phyloP scores from a whole-genome alignment of 2,113 vertebrate species.

The Carlito syrichta region DNA sequence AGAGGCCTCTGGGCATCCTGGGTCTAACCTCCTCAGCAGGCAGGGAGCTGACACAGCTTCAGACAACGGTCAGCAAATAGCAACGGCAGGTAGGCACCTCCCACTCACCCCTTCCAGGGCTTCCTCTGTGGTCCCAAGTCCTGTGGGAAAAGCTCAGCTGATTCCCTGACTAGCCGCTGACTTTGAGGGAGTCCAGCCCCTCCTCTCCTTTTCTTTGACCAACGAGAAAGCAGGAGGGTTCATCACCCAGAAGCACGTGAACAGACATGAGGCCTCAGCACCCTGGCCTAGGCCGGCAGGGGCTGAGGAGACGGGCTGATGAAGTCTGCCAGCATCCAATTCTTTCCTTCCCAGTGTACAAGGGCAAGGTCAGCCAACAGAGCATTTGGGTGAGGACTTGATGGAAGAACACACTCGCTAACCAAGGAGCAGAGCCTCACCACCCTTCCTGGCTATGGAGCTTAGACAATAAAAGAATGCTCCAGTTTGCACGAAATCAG shows the following conservation, averaged over 20 bases:
- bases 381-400: neutral
- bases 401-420: neutral
- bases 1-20: neutral
- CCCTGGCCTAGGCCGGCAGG: neutral
- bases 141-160: neutral
- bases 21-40: neutral
- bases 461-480: neutral
- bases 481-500: neutral
- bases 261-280: rapidly evolving
- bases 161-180: rapidly evolving
- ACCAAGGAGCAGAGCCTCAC: neutral
- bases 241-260: rapidly evolving
- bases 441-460: rapidly evolving
- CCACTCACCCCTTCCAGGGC: rapidly evolving
- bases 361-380: neutral
- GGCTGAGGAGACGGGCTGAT: neutral
- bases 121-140: neutral
- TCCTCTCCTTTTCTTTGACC: neutral
- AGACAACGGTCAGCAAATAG: neutral
- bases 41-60: rapidly evolving
- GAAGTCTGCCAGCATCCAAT: rapidly evolving
- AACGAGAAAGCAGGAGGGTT: neutral
- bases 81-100: rapidly evolving
- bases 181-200: rapidly evolving
- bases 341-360: neutral